phyloP scores from a whole-genome alignment of 2,888 invertebrate genomes.

The Limnephilus marmoratus region DNA sequence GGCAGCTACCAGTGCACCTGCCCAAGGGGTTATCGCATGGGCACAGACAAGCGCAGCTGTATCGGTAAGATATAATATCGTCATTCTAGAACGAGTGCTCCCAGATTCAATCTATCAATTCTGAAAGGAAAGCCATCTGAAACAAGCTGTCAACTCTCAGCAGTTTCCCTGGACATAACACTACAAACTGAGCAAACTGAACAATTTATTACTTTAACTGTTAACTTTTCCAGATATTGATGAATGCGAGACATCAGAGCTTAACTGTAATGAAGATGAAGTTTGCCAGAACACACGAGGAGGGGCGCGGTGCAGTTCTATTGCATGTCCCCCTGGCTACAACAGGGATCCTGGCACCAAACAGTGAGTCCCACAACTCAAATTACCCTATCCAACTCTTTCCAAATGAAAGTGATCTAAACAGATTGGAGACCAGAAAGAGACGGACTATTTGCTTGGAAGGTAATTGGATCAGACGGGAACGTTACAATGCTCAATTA shows the following conservation, averaged over 20 bases:
- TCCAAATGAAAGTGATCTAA: neutral
- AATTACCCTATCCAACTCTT: neutral
- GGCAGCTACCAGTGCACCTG: conserved; percentile 91
- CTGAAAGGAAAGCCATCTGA: conserved; percentile 40
- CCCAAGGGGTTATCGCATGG: conserved; percentile 87
- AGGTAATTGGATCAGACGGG: too few species aligned
- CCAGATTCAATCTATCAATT: conserved; percentile 45
- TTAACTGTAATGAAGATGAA: conserved; percentile 85
- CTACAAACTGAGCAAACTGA: neutral
- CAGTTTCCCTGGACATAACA: neutral
- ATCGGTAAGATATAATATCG: conserved; percentile 79
- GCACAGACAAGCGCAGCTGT: conserved; percentile 87
- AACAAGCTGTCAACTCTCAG: neutral
- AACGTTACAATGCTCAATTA: too few species aligned
- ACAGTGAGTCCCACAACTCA: conserved; percentile 81
- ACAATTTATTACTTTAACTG: neutral
- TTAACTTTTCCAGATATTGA: conserved; percentile 81
- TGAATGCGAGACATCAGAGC: conserved; percentile 87
- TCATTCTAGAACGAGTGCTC: conserved; percentile 22
- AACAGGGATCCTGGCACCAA: conserved; percentile 85
- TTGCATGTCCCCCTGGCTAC: conserved; percentile 92
- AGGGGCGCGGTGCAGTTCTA: conserved; percentile 89
- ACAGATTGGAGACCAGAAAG: too few species aligned
- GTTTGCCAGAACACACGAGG: conserved; percentile 95
- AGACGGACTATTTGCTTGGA: too few species aligned